Base-by-base conservation (phyloP, 1,140 invertebrate genomes). In the Drosophila auraria region DNA sequence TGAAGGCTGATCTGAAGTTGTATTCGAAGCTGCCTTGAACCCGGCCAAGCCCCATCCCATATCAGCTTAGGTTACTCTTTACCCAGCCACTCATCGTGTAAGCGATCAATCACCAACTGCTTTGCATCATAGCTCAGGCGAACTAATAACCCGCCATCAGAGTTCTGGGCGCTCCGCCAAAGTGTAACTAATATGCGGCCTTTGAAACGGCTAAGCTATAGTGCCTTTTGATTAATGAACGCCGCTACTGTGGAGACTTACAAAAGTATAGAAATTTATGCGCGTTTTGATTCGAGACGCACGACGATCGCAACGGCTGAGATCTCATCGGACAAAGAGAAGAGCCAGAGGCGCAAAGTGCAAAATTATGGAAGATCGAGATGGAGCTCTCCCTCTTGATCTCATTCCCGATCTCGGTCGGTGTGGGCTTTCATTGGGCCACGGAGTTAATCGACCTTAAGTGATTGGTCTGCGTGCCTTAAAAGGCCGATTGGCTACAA, bases 151-250 rank as follows among this genome's bases (percentile, higher is more conserved):
- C 68, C 81, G 40, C 51, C 71, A 80, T 59, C 56, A 58, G 65
- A 78, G 69, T 62, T 60, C 51, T 51, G 50, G 51, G 51, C 60
- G 20, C 59, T 50, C 14, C 47, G 74, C 58, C 42, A 69, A 83
- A 86, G 84, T 89, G 77, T 87, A 89, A 87, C 83, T 83, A 87
- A 87, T 87, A 87, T 66, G 83, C 62, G 63, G 69, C 62, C 74
- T 76, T 53, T 17, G 44, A 38, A 53, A 25, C 59, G 56, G 44
- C 63, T 49, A 57, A 62, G 50, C 73, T 36, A 51, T 51, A 63
- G 69, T 72, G 83, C 84, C 78, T 82, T 87, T 89, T 87, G 83
- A 87, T 87, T 87, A 87, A 87, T 87, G 83, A 44, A 66, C 47
- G 81, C 83, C 83, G 83, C 83, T 89, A 87, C 83, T 89, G 83